Evolutionary conservation across 2,888 invertebrate species (phyloP), one percentile per base, ranked within the genome.

Genomic region (Coenonympha glycerion): DNA sequence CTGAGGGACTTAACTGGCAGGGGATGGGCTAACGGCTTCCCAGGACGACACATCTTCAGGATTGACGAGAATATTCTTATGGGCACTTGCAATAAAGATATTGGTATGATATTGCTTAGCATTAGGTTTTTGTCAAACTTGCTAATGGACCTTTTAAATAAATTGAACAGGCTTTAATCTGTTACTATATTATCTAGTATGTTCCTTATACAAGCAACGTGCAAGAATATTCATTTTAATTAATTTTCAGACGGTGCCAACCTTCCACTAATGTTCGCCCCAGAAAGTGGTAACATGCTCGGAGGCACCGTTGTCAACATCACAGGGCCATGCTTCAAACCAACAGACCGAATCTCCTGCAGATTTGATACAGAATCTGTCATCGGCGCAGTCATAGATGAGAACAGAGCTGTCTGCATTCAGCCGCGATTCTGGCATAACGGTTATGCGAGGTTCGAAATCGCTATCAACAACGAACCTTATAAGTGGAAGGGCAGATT

Each of bases 301-400:
- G 99, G 99, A 2, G 99, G 99, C 1, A 95, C 96, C 0, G 92
- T 98, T 47, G 96, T 99, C 30, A 98, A 98, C 71, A 95, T 99
- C 52, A 97, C 98, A 0, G 99, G 98, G 0, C 97, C 98, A 2
- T 99, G 99, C 73, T 95, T 98, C 72, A 89, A 92, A 59, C 90
- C 90, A 0, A 88, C 88, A 1, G 92, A 94, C 63, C 90, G 92
- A 59, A 91, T 98, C 40, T 91, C 91, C 46, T 97, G 96, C 68
- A 91, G 93, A 59, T 96, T 96, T 68, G 95, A 96, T 68, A 93
- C 92, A 0, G 92, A 93, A 58, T 90, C 92, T 51, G 95, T 96
- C 0, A 76, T 90, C 6, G 96, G 95, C 2, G 92, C 91, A 47
- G 92, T 93, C 34, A 90, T 95, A 1, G 92, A 93, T 65, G 89